Percentiles rank a stretch among this genome's conserved stretches.
Evolutionary conservation across 2,113 vertebrate species (phyloP).

Genomic region (Pogonocichla stellata): DNA sequence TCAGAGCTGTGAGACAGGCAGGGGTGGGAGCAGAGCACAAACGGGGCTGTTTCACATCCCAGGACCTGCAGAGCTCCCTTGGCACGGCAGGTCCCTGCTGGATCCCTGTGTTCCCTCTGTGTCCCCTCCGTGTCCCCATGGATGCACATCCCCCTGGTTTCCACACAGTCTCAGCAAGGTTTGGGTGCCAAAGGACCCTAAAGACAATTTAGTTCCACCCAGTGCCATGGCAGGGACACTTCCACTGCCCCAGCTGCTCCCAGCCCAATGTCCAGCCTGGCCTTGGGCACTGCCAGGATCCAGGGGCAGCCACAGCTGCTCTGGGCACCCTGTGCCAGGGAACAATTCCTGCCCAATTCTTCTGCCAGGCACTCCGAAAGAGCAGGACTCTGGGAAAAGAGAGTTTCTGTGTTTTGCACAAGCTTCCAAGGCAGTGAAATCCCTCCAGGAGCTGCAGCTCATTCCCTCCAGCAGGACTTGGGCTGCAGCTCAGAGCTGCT

Average conservation of each 20-base stretch:
- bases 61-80: background rate
- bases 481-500: background rate
- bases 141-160: background rate
- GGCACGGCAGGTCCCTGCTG: background rate
- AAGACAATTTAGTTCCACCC: background rate
- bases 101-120: fast-evolving
- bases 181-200: background rate
- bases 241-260: fast-evolving
- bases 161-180: too few species aligned
- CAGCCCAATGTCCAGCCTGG: background rate
- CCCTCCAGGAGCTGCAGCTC: background rate
- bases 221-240: background rate
- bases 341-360: background rate
- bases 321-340: background rate
- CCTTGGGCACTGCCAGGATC: background rate
- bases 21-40: background rate
- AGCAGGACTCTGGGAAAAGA: background rate
- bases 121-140: fast-evolving
- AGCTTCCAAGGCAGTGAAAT: background rate
- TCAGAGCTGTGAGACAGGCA: background rate
- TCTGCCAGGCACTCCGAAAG: background rate
- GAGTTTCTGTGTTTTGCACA: background rate
- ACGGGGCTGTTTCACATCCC: background rate
- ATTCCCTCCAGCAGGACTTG: background rate
- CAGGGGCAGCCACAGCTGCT: background rate